Percentiles rank a stretch among this genome's conserved stretches.
phyloP scores from a whole-genome alignment of 2,797 vertebrate species.

The Delichon dasypus region DNA sequence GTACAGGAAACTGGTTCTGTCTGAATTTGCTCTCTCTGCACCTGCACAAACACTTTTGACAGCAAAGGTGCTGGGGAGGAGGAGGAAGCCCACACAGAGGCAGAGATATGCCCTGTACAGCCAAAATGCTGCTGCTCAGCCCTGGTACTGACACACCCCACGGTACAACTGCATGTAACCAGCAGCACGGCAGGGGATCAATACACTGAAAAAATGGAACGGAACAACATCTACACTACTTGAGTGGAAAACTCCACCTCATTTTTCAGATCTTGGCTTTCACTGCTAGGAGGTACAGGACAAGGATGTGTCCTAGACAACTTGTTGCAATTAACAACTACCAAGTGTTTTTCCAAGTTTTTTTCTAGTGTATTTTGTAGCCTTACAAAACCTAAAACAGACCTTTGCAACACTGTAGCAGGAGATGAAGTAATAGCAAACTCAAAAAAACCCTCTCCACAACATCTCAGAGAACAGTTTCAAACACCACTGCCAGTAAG shows the following conservation, averaged over 20 bases:
- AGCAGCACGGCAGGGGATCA: background rate
- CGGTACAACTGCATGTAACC: rapidly evolving
- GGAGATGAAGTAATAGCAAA: background rate
- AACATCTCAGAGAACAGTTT: background rate
- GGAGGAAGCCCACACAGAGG: background rate
- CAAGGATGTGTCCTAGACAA: background rate
- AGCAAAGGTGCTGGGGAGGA: background rate
- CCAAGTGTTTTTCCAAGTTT: background rate
- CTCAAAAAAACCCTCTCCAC: background rate
- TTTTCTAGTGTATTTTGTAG: background rate
- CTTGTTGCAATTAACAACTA: background rate
- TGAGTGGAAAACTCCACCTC: background rate
- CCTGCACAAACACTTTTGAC: background rate
- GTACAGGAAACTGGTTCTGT: background rate
- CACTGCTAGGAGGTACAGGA: background rate
- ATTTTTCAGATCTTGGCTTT: background rate
- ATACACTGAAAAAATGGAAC: background rate
- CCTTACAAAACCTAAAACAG: background rate
- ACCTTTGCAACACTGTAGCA: background rate
- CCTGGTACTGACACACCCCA: rapidly evolving
- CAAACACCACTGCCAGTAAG: background rate
- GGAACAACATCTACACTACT: background rate
- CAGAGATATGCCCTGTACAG: background rate
- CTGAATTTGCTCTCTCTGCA: rapidly evolving
- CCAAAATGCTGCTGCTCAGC: background rate